A percentile compares a stretch with the other conserved stretches of the same genome.
Evolutionary conservation across 2,888 invertebrate genomes (phyloP).

Genomic region (Sarcophaga rosellei): DNA sequence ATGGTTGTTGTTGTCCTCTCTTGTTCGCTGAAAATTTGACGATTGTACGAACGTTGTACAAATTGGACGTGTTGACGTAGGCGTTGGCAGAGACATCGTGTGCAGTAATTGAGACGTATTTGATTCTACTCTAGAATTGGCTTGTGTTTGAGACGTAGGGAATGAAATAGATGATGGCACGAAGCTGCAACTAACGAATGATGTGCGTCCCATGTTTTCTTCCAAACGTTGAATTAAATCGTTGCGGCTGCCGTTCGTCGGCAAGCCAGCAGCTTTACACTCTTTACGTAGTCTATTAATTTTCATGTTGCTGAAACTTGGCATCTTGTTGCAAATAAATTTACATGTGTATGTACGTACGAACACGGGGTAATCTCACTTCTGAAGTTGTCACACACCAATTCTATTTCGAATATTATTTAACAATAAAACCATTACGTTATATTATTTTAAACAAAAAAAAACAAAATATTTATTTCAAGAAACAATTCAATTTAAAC

Average conservation of each 20-base stretch:
- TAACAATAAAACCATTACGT: no score
- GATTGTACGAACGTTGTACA: background rate
- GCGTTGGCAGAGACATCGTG: background rate
- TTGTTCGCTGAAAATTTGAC: background rate
- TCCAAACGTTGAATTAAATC: constrained; percentile 13
- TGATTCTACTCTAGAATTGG: background rate
- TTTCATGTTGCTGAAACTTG: constrained; percentile 14
- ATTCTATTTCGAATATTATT: no score
- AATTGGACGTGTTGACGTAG: constrained; percentile 6
- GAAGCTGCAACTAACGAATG: constrained; percentile 3
- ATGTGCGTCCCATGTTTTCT: background rate
- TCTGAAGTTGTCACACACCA: background rate
- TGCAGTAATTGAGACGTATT: background rate
- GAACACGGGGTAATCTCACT: constrained; percentile 22
- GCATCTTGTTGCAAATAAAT: constrained; percentile 1
- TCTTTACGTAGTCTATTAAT: constrained; percentile 31
- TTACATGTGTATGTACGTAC: background rate
- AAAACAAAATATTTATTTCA: no score
- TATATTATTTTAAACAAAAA: no score
- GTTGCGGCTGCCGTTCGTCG: constrained; percentile 25
- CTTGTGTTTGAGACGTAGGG: background rate
- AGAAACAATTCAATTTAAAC: no score
- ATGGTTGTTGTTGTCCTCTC: background rate
- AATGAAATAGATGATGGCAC: constrained; percentile 1
- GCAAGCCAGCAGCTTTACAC: constrained; percentile 29